Evolutionary conservation across 2,113 vertebrate species (phyloP).

Genomic region (Podarcis cretensis): DNA sequence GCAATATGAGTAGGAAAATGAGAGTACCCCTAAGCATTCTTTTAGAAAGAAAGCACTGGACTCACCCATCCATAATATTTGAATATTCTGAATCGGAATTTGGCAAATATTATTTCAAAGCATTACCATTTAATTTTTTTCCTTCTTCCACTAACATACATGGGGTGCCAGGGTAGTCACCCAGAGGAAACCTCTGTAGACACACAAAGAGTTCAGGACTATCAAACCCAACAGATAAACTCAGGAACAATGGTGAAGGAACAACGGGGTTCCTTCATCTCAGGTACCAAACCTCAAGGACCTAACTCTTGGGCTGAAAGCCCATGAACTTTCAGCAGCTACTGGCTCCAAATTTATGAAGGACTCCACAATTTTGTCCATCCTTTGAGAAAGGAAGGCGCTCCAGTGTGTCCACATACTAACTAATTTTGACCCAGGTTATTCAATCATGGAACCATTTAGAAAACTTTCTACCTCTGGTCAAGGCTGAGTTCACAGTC

Average conservation of each 20-base stretch:
- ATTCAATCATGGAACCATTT: no score
- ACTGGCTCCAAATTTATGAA: no score
- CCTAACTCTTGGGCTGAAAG: neutral
- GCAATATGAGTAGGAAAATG: no score
- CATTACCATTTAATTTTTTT: neutral
- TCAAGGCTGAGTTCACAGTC: neutral
- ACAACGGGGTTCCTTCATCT: neutral
- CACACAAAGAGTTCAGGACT: neutral
- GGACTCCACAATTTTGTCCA: neutral
- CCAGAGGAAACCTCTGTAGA: neutral
- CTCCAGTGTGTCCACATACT: neutral
- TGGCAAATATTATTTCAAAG: neutral
- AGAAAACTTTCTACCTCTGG: neutral
- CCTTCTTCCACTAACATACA: no score
- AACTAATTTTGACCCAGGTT: neutral
- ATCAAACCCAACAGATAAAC: no score
- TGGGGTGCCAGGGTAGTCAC: neutral
- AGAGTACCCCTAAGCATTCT: no score
- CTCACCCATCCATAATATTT: no score
- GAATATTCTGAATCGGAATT: no score
- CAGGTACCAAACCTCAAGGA: neutral
- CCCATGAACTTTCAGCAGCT: neutral
- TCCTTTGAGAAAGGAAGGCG: neutral
- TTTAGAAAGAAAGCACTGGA: no score
- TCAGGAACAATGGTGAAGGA: neutral